Evolutionary conservation across 2,888 invertebrate species (phyloP).

Genomic region (Yponomeuta plumbellus): DNA sequence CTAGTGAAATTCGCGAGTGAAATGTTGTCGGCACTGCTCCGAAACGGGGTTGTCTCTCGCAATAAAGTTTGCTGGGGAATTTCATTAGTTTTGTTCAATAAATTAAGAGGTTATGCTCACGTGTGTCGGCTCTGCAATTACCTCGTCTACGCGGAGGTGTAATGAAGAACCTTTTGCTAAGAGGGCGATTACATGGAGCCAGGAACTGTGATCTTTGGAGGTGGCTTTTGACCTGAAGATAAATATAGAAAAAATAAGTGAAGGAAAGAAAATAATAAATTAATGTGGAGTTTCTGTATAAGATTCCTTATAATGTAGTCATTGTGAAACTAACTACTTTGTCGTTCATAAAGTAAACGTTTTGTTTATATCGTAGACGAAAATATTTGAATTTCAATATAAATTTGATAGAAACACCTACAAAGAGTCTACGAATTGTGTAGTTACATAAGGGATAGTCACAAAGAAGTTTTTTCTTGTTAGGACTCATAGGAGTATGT

Average conservation of each 20-base stretch:
- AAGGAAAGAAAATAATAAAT: no score
- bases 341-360: no score
- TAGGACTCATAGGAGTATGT: no score
- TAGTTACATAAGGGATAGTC: no score
- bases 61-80: constrained; percentile 73
- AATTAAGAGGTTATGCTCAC: constrained; percentile 76
- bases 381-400: no score
- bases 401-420: no score
- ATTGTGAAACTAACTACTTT: no score
- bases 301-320: no score
- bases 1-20: constrained; percentile 28
- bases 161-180: constrained; percentile 62
- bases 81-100: constrained; percentile 77
- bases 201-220: constrained; percentile 29
- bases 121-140: constrained; percentile 75
- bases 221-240: constrained; percentile 25
- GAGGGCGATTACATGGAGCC: constrained; percentile 28
- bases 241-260: background rate
- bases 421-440: no score
- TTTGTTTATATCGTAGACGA: no score
- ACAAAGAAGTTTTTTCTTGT: no score
- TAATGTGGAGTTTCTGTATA: no score
- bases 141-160: constrained; percentile 61
- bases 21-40: constrained; percentile 49
- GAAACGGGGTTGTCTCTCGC: constrained; percentile 68